phyloP scores from a whole-genome alignment of 64 coral and sea anemone genomes.

The Actinia tenebrosa region DNA sequence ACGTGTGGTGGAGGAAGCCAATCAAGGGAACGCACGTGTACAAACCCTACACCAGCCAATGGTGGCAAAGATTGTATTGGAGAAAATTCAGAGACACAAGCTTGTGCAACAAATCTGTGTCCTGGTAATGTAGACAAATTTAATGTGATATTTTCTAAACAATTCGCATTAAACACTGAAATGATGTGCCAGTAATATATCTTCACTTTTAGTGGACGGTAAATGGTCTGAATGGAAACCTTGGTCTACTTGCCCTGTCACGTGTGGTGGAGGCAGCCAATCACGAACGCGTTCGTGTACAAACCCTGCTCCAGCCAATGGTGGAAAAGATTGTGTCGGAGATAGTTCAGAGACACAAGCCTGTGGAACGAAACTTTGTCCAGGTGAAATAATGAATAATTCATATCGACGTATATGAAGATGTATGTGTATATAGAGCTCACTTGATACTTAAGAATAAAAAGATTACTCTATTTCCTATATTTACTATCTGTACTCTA shows the following conservation, averaged over 20 bases:
- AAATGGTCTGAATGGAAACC: neutral
- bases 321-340: neutral
- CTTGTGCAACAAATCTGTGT: constrained; percentile 7
- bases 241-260: constrained; percentile 14
- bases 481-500: too few species aligned
- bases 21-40: constrained; percentile 8
- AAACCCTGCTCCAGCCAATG: constrained; percentile 19
- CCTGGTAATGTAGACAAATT: constrained; percentile 10
- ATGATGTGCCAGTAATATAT: too few species aligned
- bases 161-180: too few species aligned
- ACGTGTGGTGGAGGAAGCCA: constrained; percentile 34
- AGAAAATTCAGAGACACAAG: neutral
- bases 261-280: constrained; percentile 14
- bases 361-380: constrained; percentile 16
- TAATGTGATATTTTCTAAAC: too few species aligned
- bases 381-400: neutral
- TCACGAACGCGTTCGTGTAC: neutral
- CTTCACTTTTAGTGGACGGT: neutral
- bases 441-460: neutral
- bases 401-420: too few species aligned
- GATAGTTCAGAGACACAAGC: neutral
- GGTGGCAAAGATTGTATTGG: neutral
- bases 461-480: neutral
- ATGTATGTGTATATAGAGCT: too few species aligned
- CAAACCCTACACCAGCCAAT: constrained; percentile 17